Evolutionary conservation across 2,888 invertebrate species (phyloP).

Genomic region (Hirudinaria manillensis): DNA sequence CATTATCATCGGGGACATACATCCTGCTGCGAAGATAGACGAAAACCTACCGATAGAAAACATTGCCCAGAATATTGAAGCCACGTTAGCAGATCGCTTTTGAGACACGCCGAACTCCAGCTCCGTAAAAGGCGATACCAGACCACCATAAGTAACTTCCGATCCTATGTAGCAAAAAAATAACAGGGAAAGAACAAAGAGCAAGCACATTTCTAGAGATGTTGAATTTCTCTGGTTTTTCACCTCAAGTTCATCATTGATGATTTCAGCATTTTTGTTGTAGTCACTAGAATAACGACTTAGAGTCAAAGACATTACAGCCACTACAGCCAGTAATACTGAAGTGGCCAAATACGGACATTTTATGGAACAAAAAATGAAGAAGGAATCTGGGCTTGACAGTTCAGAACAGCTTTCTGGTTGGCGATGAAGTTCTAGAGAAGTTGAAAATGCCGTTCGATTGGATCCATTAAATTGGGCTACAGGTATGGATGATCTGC

Average conservation of each 20-base stretch:
- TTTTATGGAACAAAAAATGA: slow-evolving; percentile 17
- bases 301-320: neutral
- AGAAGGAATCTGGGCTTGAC: neutral
- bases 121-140: slow-evolving; percentile 53
- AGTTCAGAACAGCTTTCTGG: too few species aligned
- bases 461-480: neutral
- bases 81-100: slow-evolving; percentile 50
- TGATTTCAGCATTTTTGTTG: neutral
- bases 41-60: slow-evolving; percentile 54
- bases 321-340: slow-evolving; percentile 8
- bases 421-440: too few species aligned
- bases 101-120: slow-evolving; percentile 48
- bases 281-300: slow-evolving; percentile 40
- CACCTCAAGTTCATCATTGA: neutral
- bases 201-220: slow-evolving; percentile 41
- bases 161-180: slow-evolving; percentile 54
- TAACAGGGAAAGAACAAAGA: slow-evolving; percentile 52
- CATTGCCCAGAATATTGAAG: slow-evolving; percentile 56
- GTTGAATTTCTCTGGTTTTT: slow-evolving; percentile 1
- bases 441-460: neutral
- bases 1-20: slow-evolving; percentile 52
- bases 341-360: slow-evolving; percentile 14
- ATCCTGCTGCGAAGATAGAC: slow-evolving; percentile 53
- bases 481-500: too few species aligned
- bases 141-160: slow-evolving; percentile 56